Conservation (phyloP, 2,888 invertebrate genomes). For the Hyppa rectilinea region DNA sequence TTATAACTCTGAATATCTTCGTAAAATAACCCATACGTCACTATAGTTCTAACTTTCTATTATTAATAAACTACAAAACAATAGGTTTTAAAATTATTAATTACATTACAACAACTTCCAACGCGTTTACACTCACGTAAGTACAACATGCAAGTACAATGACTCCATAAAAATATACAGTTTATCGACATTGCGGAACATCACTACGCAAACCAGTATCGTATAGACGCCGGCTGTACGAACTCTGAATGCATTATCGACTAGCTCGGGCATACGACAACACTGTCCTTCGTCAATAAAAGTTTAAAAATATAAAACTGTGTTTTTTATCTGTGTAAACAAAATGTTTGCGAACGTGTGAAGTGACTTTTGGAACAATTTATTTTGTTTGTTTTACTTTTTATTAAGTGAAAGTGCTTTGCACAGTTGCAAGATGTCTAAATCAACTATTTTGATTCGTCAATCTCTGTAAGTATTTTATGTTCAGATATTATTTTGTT, state of each 20-base stretch:
- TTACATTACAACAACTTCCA: background rate
- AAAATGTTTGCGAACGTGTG: constrained; percentile 60
- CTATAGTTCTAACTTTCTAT: background rate
- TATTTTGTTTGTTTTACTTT: constrained; percentile 39
- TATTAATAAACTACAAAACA: constrained; percentile 21
- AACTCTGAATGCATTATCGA: constrained; percentile 77
- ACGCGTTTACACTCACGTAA: background rate
- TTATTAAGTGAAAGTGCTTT: constrained; percentile 59
- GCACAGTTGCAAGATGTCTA: constrained; percentile 73
- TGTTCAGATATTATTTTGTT: constrained; percentile 29
- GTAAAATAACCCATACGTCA: background rate
- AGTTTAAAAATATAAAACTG: constrained; percentile 27
- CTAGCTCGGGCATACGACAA: constrained; percentile 67
- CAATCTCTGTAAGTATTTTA: constrained; percentile 77
- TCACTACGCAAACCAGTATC: constrained; percentile 73
- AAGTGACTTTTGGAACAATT: constrained; percentile 58
- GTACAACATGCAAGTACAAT: constrained; percentile 13
- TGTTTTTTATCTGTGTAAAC: constrained; percentile 49
- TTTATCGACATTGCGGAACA: constrained; percentile 68
- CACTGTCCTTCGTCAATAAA: constrained; percentile 64
- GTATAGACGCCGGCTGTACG: constrained; percentile 71
- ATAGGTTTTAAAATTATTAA: constrained; percentile 10
- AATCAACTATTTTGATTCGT: constrained; percentile 73
- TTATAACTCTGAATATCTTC: background rate
- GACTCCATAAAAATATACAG: constrained; percentile 32